Percentiles rank a stretch among this genome's conserved stretches.
Evolutionary conservation across 2,113 vertebrate genomes (phyloP).

Genomic region (Ptilorrhoa leucosticta): DNA sequence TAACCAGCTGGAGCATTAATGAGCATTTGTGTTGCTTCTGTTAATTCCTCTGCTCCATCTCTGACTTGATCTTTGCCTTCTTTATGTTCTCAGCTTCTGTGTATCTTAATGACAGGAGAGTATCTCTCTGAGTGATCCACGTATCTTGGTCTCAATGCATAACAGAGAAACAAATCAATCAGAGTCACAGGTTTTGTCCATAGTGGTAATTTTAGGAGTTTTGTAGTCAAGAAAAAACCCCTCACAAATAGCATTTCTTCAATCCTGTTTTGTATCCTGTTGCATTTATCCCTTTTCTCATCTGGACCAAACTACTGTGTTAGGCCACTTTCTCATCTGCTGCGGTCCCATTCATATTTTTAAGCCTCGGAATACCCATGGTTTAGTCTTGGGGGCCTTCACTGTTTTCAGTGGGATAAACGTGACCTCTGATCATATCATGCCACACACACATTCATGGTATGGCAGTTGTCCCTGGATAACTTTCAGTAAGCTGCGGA

Average conservation of each 20-base stretch:
- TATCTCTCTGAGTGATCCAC: neutral
- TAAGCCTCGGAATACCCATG: neutral
- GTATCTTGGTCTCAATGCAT: neutral
- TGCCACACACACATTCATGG: neutral
- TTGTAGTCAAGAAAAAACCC: neutral
- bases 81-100: neutral
- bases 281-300: neutral
- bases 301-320: neutral
- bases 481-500: neutral
- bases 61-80: neutral
- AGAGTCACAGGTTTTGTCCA: neutral
- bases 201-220: neutral
- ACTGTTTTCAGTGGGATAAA: neutral
- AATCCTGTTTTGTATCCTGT: neutral
- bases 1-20: neutral
- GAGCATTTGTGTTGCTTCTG: neutral
- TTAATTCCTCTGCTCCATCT: neutral
- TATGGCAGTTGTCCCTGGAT: neutral
- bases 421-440: neutral
- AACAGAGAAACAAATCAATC: neutral
- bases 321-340: neutral
- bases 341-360: neutral
- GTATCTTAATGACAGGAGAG: neutral
- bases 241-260: neutral
- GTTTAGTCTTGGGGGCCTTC: neutral